A percentile compares a stretch with the other conserved stretches of the same genome.
phyloP scores from a whole-genome alignment of 2,113 vertebrate genomes.

The Oenanthe melanoleuca region DNA sequence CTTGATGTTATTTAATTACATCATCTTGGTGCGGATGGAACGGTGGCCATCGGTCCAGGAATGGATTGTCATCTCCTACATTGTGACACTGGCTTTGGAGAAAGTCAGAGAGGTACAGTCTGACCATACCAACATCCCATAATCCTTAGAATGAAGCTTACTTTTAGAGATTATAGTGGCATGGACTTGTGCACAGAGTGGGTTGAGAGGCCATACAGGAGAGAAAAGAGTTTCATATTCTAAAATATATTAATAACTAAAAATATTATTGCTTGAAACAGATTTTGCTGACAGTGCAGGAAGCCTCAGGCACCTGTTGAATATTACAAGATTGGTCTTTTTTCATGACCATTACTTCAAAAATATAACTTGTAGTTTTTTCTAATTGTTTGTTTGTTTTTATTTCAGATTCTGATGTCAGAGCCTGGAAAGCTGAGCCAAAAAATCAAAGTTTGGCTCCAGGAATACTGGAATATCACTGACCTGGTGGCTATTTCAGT shows the following conservation, averaged over 20 bases:
- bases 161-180: background rate
- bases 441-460: slow-evolving; percentile 97
- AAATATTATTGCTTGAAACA: background rate
- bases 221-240: background rate
- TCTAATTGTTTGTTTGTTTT: background rate
- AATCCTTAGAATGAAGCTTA: background rate
- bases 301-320: background rate
- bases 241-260: background rate
- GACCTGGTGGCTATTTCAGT: slow-evolving; percentile 90
- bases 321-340: background rate
- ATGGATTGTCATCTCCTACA: slow-evolving; percentile 95
- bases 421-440: slow-evolving; percentile 97
- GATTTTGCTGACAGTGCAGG: background rate
- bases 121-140: background rate
- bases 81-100: slow-evolving; percentile 90
- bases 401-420: slow-evolving; percentile 94
- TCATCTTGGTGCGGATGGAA: slow-evolving; percentile 97
- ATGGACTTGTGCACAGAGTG: background rate
- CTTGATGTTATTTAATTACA: slow-evolving; percentile 94
- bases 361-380: background rate
- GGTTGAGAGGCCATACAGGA: background rate
- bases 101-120: slow-evolving; percentile 92
- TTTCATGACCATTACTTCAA: background rate
- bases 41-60: slow-evolving; percentile 92
- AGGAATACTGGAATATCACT: slow-evolving; percentile 99